Base-by-base conservation (phyloP, 2,113 vertebrate species). In the Coptodon rendalli region DNA sequence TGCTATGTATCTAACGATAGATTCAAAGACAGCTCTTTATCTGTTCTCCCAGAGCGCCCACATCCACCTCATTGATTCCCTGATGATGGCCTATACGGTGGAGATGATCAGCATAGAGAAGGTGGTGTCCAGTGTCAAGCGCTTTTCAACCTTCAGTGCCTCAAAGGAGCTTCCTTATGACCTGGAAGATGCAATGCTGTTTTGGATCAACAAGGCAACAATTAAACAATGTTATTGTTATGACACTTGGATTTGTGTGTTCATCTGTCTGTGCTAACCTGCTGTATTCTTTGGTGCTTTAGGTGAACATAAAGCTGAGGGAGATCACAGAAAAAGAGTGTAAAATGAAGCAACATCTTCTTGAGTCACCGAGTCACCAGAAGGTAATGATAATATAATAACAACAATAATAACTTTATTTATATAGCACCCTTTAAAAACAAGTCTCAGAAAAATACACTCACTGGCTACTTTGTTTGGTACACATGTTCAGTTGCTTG, bases 71-170 rank as follows among this genome's bases (percentile, higher is more conserved):
- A 98, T 99, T 4, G 98, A 99, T 36, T 97, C 98, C 40, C 96
- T 99, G 6, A 99, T 99, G 98, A 97, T 97, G 97, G 98, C 97
- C 90, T 98, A 98, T 87, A 98, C 97, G 0, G 96, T 98, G 78
- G 98, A 99, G 95, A 99, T 99, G 98, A 98, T 99, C 96, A 99
- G 98, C 97, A 97, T 98, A 6, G 98, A 99, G 85, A 98, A 98
- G 91, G 98, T 99, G 66, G 97, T 99, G 40, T 96, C 98, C 81
- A 97, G 98, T 2, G 97, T 99, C 90, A 97, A 98, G 91, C 97
- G 97, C 68, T 99, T 99, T 91, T 98, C 98, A 7, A 98, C 97
- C 0, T 98, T 99, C 94, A 98, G 97, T 86, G 98, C 98, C 96
- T 98, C 98, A 1, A 98, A 98, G 89, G 98, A 99, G 86, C 96